Evolutionary conservation across 2,888 invertebrate species (phyloP).

Genomic region (Sinotaia quadrata): DNA sequence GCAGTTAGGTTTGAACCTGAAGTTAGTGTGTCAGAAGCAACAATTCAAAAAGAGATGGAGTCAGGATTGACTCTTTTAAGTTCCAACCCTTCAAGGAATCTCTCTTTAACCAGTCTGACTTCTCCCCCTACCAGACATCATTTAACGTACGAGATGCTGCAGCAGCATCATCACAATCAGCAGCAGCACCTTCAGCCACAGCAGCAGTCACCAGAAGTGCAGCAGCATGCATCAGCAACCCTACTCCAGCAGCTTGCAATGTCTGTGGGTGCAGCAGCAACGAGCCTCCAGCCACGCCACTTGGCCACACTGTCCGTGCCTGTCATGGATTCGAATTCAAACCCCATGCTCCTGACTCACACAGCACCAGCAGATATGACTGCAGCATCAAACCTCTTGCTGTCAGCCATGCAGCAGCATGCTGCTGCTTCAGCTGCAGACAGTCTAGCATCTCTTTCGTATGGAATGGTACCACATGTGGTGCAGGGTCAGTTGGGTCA

Average conservation of each 20-base stretch:
- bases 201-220: background rate
- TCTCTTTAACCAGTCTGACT: too few species aligned
- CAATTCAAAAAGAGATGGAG: background rate
- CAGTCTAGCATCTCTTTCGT: conserved; percentile 19
- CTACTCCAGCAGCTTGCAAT: conserved; percentile 18
- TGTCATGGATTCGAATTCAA: background rate
- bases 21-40: background rate
- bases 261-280: background rate
- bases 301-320: background rate
- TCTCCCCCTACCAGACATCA: background rate
- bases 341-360: conserved; percentile 11
- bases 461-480: background rate
- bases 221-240: conserved; percentile 14
- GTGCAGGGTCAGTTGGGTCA: background rate
- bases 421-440: conserved; percentile 10
- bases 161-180: background rate
- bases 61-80: background rate
- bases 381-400: conserved; percentile 4
- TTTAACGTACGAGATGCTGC: background rate
- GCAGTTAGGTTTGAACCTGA: background rate
- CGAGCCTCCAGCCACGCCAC: background rate
- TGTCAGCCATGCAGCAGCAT: conserved; percentile 19
- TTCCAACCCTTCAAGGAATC: background rate
- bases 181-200: background rate
- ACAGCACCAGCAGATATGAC: background rate